phyloP scores from a whole-genome alignment of 2,797 vertebrate genomes.

The Lacerta agilis region DNA sequence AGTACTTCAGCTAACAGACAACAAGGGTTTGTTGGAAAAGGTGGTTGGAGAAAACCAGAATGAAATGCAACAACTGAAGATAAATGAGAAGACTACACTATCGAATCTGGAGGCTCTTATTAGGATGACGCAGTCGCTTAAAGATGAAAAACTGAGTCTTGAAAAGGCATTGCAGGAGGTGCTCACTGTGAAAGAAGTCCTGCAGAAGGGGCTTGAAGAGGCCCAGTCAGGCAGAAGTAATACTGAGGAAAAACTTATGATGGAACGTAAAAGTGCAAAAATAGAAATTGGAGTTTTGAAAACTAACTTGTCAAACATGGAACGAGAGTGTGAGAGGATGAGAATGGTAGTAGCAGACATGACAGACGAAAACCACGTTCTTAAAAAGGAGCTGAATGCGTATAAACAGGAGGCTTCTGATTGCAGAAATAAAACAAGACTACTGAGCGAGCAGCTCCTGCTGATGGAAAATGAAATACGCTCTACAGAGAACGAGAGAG shows the following conservation, averaged over 20 bases:
- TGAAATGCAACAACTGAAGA: slow-evolving; percentile 59
- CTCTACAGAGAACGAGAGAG: slow-evolving; percentile 71
- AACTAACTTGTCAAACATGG: slow-evolving; percentile 55
- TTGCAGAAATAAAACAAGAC: slow-evolving; percentile 60
- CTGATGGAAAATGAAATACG: slow-evolving; percentile 67
- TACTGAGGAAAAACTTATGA: slow-evolving; percentile 54
- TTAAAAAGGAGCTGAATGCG: slow-evolving; percentile 73
- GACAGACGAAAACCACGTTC: slow-evolving; percentile 69
- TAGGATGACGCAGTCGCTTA: slow-evolving; percentile 53
- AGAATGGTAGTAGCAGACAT: slow-evolving; percentile 58
- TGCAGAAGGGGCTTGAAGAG: slow-evolving; percentile 60
- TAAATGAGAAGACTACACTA: slow-evolving; percentile 48
- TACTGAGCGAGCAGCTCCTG: slow-evolving; percentile 61
- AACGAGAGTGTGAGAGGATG: slow-evolving; percentile 63
- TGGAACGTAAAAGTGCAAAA: slow-evolving; percentile 66
- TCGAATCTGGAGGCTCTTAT: slow-evolving; percentile 54
- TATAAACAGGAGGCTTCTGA: slow-evolving; percentile 55
- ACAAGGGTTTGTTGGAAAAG: slow-evolving; percentile 58
- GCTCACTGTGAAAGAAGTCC: slow-evolving; percentile 43
- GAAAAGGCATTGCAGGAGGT: slow-evolving; percentile 57
- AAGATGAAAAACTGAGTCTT: slow-evolving; percentile 63
- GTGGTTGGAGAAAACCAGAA: slow-evolving; percentile 55
- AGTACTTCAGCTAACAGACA: slow-evolving; percentile 45
- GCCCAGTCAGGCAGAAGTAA: slow-evolving; percentile 35
- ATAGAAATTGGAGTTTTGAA: slow-evolving; percentile 62